These are phyloP conservation scores for Brachionus asplanchnoidis DNA, from an alignment of 1,140 invertebrate genomes.

Conservation along the genomic window DNA sequence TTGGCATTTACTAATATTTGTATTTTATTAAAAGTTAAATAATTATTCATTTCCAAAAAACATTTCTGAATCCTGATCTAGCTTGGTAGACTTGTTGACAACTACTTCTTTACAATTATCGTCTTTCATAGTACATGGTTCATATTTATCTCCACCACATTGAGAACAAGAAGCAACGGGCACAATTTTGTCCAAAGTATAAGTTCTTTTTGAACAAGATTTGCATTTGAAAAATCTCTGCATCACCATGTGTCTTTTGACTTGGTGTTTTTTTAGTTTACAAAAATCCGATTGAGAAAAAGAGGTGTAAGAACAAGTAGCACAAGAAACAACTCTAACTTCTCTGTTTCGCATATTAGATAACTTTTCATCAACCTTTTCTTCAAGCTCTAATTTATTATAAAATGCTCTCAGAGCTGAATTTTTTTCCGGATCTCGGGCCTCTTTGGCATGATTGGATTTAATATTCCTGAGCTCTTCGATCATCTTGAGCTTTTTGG, in stretches of 20 bases:
- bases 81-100: not conserved
- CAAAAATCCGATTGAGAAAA: constrained; percentile 39
- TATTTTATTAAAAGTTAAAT: not conserved
- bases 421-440: constrained; percentile 34
- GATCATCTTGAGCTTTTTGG: not conserved
- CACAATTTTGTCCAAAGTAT: constrained; percentile 24
- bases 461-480: constrained; percentile 25
- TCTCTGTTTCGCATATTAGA: constrained; percentile 12
- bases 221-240: constrained; percentile 41
- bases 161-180: constrained; percentile 11
- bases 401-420: not conserved
- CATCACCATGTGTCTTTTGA: constrained; percentile 4
- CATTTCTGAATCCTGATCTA: constrained; percentile 31
- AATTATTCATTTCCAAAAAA: constrained; percentile 9
- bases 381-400: constrained; percentile 17
- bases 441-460: constrained; percentile 27
- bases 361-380: constrained; percentile 29
- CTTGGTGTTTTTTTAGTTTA: constrained; percentile 26
- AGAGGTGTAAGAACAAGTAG: constrained; percentile 7
- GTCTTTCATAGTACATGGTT: constrained; percentile 36
- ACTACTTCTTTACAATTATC: constrained; percentile 4
- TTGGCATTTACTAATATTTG: constrained; percentile 6
- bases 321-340: constrained; percentile 21
- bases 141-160: constrained; percentile 27
- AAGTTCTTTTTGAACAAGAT: constrained; percentile 16